A percentile compares a stretch with the other conserved stretches of the same genome.
These are phyloP conservation scores for Blera fallax DNA, from an alignment of 2,888 invertebrate genomes.

Conservation along the genomic window DNA sequence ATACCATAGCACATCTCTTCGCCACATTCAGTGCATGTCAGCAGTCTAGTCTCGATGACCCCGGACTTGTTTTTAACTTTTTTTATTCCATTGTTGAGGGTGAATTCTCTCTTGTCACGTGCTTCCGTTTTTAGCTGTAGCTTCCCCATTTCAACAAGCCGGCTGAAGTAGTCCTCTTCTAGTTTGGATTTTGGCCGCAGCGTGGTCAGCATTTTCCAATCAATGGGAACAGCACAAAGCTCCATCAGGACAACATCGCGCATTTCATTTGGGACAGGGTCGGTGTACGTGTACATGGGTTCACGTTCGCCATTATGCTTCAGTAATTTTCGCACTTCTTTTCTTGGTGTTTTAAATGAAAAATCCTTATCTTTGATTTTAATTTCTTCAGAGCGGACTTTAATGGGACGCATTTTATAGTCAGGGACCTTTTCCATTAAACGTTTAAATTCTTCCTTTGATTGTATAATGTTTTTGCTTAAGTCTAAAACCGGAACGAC, in stretches of 20 bases:
- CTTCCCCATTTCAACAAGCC: conserved; percentile 91
- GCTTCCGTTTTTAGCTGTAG: conserved; percentile 88
- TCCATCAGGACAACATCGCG: conserved; percentile 83
- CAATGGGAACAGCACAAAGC: conserved; percentile 91
- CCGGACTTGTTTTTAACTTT: conserved; percentile 93
- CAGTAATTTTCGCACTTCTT: conserved; percentile 85
- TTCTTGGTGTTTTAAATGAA: conserved; percentile 88
- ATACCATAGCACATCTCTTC: conserved; percentile 92
- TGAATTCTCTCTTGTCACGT: conserved; percentile 86
- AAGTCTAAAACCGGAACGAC: conserved; percentile 92
- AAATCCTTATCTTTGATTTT: conserved; percentile 89
- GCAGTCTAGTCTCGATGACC: conserved; percentile 89
- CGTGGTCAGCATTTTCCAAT: conserved; percentile 97
- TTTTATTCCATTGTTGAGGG: conserved; percentile 86
- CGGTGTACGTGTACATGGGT: conserved; percentile 82
- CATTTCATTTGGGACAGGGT: conserved; percentile 94
- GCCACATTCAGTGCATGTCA: conserved; percentile 90
- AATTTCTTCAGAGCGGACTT: conserved; percentile 90
- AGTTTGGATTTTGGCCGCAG: conserved; percentile 90
- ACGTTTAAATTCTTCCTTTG: conserved; percentile 91
- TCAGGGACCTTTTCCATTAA: conserved; percentile 94
- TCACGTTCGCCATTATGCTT: conserved; percentile 80
- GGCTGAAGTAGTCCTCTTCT: conserved; percentile 94
- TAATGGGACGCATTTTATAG: conserved; percentile 93
- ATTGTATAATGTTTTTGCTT: conserved; percentile 89